A percentile compares a stretch with the other conserved stretches of the same genome.
These are phyloP conservation scores for Cydia strobilella DNA, from an alignment of 1,140 invertebrate genomes.

Conservation along the genomic window DNA sequence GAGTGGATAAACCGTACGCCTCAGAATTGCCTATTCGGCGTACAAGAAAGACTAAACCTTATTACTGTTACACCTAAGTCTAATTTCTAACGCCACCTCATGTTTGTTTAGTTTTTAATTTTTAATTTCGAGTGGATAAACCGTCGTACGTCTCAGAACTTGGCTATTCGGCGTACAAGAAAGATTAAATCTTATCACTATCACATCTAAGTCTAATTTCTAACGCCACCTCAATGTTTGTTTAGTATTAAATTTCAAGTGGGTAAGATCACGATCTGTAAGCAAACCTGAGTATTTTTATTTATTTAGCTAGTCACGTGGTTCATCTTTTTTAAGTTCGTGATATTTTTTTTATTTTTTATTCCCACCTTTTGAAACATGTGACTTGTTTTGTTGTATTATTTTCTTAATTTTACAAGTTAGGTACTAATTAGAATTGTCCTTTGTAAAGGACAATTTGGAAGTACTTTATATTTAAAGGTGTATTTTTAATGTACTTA, in stretches of 20 bases:
- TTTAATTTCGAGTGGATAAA: not conserved
- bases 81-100: slow-evolving; percentile 31
- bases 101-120: slow-evolving; percentile 29
- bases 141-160: slow-evolving; percentile 49
- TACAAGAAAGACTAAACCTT: slow-evolving; percentile 71
- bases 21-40: slow-evolving; percentile 85
- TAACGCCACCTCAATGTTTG: slow-evolving; percentile 34
- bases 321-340: slow-evolving; percentile 31
- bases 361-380: slow-evolving; percentile 35
- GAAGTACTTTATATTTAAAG: slow-evolving; percentile 50
- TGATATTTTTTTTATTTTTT: slow-evolving; percentile 31
- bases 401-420: not conserved
- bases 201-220: slow-evolving; percentile 30
- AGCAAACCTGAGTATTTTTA: slow-evolving; percentile 12
- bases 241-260: not conserved
- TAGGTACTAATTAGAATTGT: slow-evolving; percentile 15
- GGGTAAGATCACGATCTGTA: not conserved
- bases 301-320: slow-evolving; percentile 34
- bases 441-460: slow-evolving; percentile 37
- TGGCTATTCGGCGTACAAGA: slow-evolving; percentile 84
- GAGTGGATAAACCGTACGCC: slow-evolving; percentile 50
- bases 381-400: slow-evolving; percentile 32
- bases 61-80: not conserved
- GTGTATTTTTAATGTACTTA: slow-evolving; percentile 39
- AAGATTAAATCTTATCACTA: slow-evolving; percentile 43